These are phyloP conservation scores for Rhodinocichla rosea DNA, from an alignment of 2,113 vertebrate species.

Conservation along the genomic window DNA sequence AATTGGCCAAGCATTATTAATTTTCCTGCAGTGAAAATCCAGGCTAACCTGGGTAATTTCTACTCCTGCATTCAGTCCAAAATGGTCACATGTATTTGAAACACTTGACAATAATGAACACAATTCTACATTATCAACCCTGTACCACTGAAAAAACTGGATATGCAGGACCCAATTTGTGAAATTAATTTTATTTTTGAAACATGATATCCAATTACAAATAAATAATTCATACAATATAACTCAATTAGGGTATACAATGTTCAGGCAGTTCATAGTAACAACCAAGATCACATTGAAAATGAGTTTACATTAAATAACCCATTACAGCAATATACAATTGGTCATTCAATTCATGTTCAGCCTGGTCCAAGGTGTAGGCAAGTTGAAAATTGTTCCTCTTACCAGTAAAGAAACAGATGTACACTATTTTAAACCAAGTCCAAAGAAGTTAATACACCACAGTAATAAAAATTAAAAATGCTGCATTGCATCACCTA, in stretches of 20 bases:
- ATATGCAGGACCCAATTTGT: not conserved
- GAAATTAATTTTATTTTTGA: conserved; percentile 74
- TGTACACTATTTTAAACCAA: not conserved
- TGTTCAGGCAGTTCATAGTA: conserved; percentile 53
- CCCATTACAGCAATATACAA: conserved; percentile 66
- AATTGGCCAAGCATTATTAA: not conserved
- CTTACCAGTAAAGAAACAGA: conserved; percentile 11
- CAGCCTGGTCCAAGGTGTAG: conserved; percentile 48
- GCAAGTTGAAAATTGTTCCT: conserved; percentile 17
- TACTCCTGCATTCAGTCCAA: not conserved
- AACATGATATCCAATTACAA: conserved; percentile 76
- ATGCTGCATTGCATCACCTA: not conserved
- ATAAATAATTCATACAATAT: conserved; percentile 80
- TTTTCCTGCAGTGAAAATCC: not conserved
- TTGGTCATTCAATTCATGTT: conserved; percentile 30
- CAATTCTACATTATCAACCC: not conserved
- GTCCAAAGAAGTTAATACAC: conserved; percentile 16
- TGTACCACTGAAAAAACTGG: not conserved
- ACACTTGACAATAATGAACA: not conserved
- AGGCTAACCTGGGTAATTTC: not conserved
- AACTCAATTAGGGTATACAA: conserved; percentile 67
- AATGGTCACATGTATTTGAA: not conserved
- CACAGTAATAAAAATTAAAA: not conserved
- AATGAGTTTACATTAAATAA: conserved; percentile 65
- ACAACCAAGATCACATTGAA: conserved; percentile 45